Percentiles rank a stretch among this genome's conserved stretches.
phyloP scores from a whole-genome alignment of 2,888 invertebrate species.

The Mimas tiliae region DNA sequence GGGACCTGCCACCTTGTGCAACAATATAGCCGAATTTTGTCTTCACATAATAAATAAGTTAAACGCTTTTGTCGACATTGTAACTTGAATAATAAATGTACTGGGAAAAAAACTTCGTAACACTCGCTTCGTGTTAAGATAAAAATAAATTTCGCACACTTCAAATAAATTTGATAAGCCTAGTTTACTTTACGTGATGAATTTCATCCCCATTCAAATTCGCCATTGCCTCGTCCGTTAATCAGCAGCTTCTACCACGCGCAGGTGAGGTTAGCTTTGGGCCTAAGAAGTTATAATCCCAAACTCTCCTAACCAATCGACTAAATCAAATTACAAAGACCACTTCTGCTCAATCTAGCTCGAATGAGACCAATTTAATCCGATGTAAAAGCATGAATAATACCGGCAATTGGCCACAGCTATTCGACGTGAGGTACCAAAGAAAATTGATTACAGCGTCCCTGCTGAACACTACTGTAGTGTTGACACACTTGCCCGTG shows the following conservation, averaged over 20 bases:
- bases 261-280: too few species aligned
- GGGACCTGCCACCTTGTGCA: too few species aligned
- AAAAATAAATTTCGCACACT: constrained; percentile 1
- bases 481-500: neutral
- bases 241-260: too few species aligned
- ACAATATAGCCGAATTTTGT: neutral
- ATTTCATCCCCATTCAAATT: too few species aligned
- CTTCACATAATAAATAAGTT: constrained; percentile 17
- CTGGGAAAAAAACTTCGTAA: neutral
- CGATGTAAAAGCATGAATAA: neutral
- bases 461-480: neutral
- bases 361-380: neutral
- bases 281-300: too few species aligned
- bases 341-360: neutral
- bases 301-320: too few species aligned
- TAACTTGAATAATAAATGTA: constrained; percentile 12
- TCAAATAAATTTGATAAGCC: constrained; percentile 1
- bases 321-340: neutral
- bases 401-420: neutral
- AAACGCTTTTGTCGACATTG: neutral
- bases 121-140: neutral
- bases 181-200: neutral
- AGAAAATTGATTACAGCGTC: neutral
- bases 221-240: too few species aligned
- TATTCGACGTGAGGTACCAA: neutral